Evolutionary conservation across 2,888 invertebrate genomes (phyloP), one percentile per base, ranked within the genome.

Genomic region (Cryptocephalus primarius): DNA sequence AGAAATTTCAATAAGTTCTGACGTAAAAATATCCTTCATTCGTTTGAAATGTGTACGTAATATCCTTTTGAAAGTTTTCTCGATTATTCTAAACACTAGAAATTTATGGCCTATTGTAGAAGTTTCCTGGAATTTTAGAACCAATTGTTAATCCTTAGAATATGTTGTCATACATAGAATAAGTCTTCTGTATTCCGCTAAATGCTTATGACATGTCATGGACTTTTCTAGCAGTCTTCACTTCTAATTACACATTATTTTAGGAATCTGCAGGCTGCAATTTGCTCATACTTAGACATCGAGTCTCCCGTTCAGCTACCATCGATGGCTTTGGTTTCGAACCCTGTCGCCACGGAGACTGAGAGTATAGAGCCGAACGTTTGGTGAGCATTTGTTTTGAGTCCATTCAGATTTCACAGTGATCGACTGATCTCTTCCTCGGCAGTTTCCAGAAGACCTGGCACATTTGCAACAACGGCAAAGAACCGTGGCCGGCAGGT

Each of bases 261-360:
- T 70, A 96, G 96, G 96, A 96, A 96, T 72, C 76, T 97, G 46
- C 95, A 95, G 75, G 90, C 89, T 54, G 96, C 96, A 47, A 85
- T 96, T 60, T 89, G 95, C 72, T 89, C 93, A 61, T 96, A 93
- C 69, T 85, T 95, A 73, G 96, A 97, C 72, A 86, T 85, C 64
- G 82, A 85, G 64, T 81, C 84, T 58, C 78, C 80, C 55, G 77
- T 75, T 67, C 82, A 77, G 71, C 75, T 88, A 68, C 85, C 88
- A 59, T 80, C 79, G 43, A 88, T 90, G 88, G 75, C 80, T 39
- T 72, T 90, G 55, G 72, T 83, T 55, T 78, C 76, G 58, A 86
- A 89, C 70, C 78, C 84, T 52, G 82, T 85, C 32, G 79, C 88
- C 50, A 83, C 82, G 36, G 86, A 88, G 60, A 86, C 85, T 47